Evolutionary conservation across 37 sponge, comb jelly and placozoan genomes (phyloP), one percentile per base, ranked within the genome.

Genomic region (Dysidea cf. avara): DNA sequence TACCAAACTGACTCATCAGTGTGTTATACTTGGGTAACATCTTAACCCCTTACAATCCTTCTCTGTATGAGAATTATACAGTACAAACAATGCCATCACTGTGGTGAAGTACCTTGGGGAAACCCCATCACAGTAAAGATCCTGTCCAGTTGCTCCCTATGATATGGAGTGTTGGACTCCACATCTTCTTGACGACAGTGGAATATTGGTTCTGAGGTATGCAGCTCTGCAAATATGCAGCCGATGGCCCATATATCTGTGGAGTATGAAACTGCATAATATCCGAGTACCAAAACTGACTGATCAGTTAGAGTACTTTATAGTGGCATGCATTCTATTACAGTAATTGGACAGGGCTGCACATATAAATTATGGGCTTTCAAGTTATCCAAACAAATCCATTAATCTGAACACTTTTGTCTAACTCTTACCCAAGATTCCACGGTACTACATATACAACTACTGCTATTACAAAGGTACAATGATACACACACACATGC

Each of bases 171-270:
- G 63, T 75, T 93, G 17, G 98, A 85, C 73, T 97, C 96, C 30
- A 97, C 87, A 34, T 97, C 98, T 56, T 97, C 98, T 58, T 97
- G 98, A 50, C 94, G 87, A 68, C 98, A 97, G 57, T 94, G 92
- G 75, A 97, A 97, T 36, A 97, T 97, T 20, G 98, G 98, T 67
- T 97, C 98, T 80, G 85, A 87, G 31, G 98, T 97, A 32, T 94
- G 68, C 51, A 97, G 72, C 74, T 97, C 98, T 14, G 98, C 94
- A 87, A 97, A 97, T 29, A 97, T 97, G 57, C 98, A 97, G 0
- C 98, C 98, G 52, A 94, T 97, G 5, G 98, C 98, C 98, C 98
- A 97, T 28, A 93, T 94, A 75, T 97, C 96, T 92, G 55, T 20
- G 31, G 34, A 13, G 32, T 39, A 59, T 40, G 3, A 30, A 16